Percentiles rank a stretch among this genome's conserved stretches.
Evolutionary conservation across 1,140 invertebrate genomes (phyloP).

Genomic region (Calephelis nemesis): DNA sequence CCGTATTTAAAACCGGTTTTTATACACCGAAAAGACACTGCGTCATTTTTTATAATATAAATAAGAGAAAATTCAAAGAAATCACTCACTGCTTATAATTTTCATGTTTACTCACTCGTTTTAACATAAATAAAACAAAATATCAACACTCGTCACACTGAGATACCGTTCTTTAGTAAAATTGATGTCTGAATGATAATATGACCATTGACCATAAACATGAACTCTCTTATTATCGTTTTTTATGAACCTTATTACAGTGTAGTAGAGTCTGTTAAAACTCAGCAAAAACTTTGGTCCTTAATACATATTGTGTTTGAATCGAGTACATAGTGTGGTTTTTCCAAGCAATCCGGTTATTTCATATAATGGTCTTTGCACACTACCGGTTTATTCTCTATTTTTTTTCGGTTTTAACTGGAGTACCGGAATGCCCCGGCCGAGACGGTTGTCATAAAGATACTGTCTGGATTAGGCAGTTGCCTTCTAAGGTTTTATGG

Average conservation of each 20-base stretch:
- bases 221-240: neutral
- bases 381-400: no score
- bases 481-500: no score
- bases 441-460: no score
- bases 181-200: neutral
- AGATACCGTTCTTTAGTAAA: slow-evolving; percentile 1
- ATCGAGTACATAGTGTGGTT: neutral
- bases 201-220: slow-evolving; percentile 7
- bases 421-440: no score
- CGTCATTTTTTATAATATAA: neutral
- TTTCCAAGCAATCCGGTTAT: slow-evolving; percentile 8
- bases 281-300: neutral
- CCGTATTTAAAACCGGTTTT: slow-evolving; percentile 1
- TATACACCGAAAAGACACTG: neutral
- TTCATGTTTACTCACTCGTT: neutral
- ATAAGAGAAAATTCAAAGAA: neutral
- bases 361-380: neutral
- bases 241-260: neutral
- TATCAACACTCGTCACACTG: neutral
- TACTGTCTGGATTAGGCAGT: no score
- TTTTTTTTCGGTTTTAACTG: no score
- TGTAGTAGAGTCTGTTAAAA: neutral
- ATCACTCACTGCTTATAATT: neutral
- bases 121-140: neutral
- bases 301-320: neutral